phyloP scores from a whole-genome alignment of 2,888 invertebrate species.

The Proisotoma minuta region DNA sequence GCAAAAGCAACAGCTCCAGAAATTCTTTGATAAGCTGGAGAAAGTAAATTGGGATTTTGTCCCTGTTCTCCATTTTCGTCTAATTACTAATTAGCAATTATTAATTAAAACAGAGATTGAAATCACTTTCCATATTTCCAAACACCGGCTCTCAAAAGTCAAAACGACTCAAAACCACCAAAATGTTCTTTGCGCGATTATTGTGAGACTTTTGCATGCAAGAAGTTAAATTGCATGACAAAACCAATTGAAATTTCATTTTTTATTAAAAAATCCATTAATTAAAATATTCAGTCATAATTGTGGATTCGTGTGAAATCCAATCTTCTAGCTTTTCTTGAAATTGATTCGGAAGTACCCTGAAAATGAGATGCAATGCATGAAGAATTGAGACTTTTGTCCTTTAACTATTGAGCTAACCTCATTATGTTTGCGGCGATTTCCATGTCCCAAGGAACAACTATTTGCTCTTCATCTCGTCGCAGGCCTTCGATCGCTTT shows the following conservation, averaged over 20 bases:
- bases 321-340: not conserved
- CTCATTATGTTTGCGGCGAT: not conserved
- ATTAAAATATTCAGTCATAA: not conserved
- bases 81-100: no score
- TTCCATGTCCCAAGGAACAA: constrained; percentile 21
- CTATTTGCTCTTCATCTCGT: constrained; percentile 25
- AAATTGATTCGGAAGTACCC: not conserved
- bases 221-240: no score
- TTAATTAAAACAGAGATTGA: no score
- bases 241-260: no score
- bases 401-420: not conserved
- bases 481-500: constrained; percentile 26
- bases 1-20: no score
- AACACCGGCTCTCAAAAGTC: not conserved
- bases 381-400: not conserved
- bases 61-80: no score
- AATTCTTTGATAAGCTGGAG: no score
- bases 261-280: not conserved
- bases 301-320: not conserved
- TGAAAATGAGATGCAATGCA: constrained; percentile 5
- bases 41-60: no score
- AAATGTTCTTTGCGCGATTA: no score
- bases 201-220: no score
- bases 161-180: no score
- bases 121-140: no score